Percentiles rank a stretch among this genome's conserved stretches.
Evolutionary conservation across 2,888 invertebrate species (phyloP).

Genomic region (Drosophila nigricruria): DNA sequence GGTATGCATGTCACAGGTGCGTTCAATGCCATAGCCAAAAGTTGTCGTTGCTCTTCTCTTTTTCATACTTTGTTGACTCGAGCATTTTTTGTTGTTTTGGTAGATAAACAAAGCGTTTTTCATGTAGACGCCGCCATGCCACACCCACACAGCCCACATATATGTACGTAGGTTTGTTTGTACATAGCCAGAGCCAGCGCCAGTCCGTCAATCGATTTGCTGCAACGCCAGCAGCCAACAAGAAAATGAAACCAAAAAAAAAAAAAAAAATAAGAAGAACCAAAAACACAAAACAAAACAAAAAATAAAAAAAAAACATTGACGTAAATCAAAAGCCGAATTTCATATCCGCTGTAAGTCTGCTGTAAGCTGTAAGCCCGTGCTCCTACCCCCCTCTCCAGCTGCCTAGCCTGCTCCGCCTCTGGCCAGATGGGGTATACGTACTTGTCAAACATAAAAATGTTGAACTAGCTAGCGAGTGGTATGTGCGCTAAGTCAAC

Average conservation of each 20-base stretch:
- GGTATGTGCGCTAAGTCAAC: constrained; percentile 8
- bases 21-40: constrained; percentile 62
- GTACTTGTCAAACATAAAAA: constrained; percentile 56
- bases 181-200: constrained; percentile 21
- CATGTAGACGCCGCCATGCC: constrained; percentile 45
- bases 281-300: constrained; percentile 37
- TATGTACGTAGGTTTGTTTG: neutral
- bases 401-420: neutral
- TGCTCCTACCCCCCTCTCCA: constrained; percentile 24
- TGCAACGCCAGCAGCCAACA: constrained; percentile 45
- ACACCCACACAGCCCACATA: constrained; percentile 41
- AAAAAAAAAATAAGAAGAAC: constrained; percentile 31
- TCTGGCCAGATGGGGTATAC: constrained; percentile 15
- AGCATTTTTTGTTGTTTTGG: constrained; percentile 60
- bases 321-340: constrained; percentile 80
- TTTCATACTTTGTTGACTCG: constrained; percentile 63
- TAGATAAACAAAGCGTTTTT: constrained; percentile 79
- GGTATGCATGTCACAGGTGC: constrained; percentile 72
- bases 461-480: constrained; percentile 4
- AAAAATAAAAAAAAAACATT: constrained; percentile 50
- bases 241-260: constrained; percentile 44
- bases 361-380: constrained; percentile 73
- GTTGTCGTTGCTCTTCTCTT: constrained; percentile 30
- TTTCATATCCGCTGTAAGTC: constrained; percentile 82
- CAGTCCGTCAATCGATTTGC: constrained; percentile 78